Percentiles rank a stretch among this genome's conserved stretches.
Evolutionary conservation across 37 sponge, comb jelly and placozoan species (phyloP).

Genomic region (Cliona cf. orientalis): DNA sequence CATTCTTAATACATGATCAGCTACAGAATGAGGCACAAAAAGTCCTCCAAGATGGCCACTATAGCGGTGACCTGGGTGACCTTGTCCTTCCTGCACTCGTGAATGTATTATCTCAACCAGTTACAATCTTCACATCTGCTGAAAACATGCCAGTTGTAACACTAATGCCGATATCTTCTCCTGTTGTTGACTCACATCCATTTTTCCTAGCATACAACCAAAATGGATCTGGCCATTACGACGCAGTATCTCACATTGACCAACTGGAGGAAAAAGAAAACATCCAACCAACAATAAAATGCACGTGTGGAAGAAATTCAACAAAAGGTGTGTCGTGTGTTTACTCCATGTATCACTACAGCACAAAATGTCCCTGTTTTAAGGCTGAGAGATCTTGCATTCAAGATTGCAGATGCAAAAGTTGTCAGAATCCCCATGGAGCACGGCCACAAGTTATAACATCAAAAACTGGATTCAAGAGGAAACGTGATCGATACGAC

Average conservation of each 20-base stretch:
- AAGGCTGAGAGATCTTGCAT: background rate
- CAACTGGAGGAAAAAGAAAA: background rate
- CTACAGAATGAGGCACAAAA: background rate
- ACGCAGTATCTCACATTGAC: background rate
- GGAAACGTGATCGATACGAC: background rate
- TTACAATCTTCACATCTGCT: background rate
- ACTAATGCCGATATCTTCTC: background rate
- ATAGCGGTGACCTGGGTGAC: background rate
- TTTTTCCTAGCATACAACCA: background rate
- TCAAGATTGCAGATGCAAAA: background rate
- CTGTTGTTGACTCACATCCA: background rate
- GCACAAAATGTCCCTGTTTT: background rate
- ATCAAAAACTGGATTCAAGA: background rate
- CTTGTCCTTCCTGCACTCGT: background rate
- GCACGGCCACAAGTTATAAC: background rate
- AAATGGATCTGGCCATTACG: background rate
- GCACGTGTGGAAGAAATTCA: background rate
- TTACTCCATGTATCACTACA: background rate
- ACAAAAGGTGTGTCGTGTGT: background rate
- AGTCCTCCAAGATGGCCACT: background rate
- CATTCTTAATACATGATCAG: background rate
- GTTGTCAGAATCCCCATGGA: background rate
- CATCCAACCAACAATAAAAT: background rate
- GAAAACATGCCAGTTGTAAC: background rate
- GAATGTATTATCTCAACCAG: background rate